Percentiles rank a stretch among this genome's conserved stretches.
Evolutionary conservation across 2,113 vertebrate species (phyloP).

Genomic region (Pygoscelis antarcticus): DNA sequence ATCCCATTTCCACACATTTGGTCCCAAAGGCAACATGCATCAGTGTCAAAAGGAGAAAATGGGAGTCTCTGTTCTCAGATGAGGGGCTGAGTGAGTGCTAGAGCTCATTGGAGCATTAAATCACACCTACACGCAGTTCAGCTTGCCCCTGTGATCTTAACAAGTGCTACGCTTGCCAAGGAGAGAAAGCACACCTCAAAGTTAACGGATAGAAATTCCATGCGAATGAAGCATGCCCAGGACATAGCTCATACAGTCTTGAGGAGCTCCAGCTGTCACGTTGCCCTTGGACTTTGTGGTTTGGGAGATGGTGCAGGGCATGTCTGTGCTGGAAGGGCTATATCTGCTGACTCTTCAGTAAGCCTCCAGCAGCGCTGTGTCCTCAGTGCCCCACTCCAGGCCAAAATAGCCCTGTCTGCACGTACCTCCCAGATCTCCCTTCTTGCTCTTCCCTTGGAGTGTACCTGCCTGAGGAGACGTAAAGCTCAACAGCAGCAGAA

Average conservation of each 20-base stretch:
- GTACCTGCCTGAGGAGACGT: rapidly evolving
- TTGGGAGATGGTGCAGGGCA: background rate
- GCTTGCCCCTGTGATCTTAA: background rate
- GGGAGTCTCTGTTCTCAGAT: background rate
- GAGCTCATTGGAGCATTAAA: slow-evolving; percentile 31
- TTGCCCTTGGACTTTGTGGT: background rate
- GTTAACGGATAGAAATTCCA: background rate
- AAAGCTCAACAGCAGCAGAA: background rate
- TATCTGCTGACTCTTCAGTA: background rate
- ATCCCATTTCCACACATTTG: background rate
- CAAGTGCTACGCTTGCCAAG: background rate
- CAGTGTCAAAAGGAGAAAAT: background rate
- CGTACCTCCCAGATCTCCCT: background rate
- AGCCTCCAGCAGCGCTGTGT: background rate
- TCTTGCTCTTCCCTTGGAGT: background rate
- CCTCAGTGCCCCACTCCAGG: rapidly evolving
- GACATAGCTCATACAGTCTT: background rate
- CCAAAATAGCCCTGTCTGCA: background rate
- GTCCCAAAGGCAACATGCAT: background rate
- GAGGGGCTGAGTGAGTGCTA: slow-evolving; percentile 7
- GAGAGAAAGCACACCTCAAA: background rate
- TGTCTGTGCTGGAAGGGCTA: background rate
- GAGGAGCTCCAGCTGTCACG: background rate
- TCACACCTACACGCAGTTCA: background rate
- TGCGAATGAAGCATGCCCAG: background rate